phyloP scores from a whole-genome alignment of 2,888 invertebrate genomes.

The Oxyteleia sp. region DNA sequence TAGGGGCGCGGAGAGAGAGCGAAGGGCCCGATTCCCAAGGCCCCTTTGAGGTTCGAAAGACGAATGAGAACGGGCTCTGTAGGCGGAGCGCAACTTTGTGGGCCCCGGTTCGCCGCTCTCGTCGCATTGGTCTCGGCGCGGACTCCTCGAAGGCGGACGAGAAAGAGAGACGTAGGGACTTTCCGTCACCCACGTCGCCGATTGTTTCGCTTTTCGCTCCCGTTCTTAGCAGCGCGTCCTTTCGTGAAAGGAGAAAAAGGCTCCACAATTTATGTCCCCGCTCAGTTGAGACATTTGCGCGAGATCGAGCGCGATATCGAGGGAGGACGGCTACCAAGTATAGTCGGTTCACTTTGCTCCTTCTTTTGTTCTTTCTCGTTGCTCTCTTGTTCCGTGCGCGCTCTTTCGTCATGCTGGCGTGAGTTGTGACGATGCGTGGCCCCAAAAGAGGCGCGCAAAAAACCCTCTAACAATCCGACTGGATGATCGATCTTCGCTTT shows the following conservation, averaged over 20 bases:
- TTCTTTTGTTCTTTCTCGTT: constrained; percentile 66
- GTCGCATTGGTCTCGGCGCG: constrained; percentile 82
- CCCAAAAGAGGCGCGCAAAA: constrained; percentile 49
- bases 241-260: constrained; percentile 76
- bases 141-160: constrained; percentile 67
- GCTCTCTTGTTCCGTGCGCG: constrained; percentile 53
- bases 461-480: constrained; percentile 14
- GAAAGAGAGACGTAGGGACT: constrained; percentile 73
- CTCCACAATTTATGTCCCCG: constrained; percentile 85
- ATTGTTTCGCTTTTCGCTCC: constrained; percentile 83
- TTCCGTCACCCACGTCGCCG: constrained; percentile 85
- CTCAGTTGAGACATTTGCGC: constrained; percentile 87
- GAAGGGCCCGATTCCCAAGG: constrained; percentile 73
- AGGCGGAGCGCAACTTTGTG: constrained; percentile 85
- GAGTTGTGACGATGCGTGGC: constrained; percentile 70
- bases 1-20: constrained; percentile 36
- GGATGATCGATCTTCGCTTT: constrained; percentile 49
- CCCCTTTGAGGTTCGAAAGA: constrained; percentile 74
- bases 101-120: constrained; percentile 81
- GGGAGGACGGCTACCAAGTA: constrained; percentile 77
- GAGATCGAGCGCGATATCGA: constrained; percentile 83
- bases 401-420: constrained; percentile 73
- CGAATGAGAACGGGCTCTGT: constrained; percentile 78
- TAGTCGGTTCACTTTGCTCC: constrained; percentile 73
- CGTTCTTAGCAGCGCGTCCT: constrained; percentile 69